Conservation (phyloP, 2,113 vertebrate genomes). For the Craseonycteris thonglongyai region DNA sequence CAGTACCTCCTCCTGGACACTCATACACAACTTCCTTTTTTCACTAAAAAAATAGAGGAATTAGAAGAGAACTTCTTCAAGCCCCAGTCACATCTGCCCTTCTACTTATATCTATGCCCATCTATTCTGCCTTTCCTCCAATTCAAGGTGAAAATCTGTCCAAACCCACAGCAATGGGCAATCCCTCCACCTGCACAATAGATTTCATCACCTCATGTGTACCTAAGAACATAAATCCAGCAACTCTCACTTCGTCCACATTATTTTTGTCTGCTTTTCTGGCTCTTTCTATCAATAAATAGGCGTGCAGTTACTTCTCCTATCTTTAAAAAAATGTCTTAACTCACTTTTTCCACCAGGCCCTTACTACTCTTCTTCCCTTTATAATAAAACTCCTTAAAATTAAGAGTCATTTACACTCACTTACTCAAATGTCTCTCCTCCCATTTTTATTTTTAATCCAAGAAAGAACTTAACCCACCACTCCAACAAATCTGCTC, state of each 20-base stretch:
- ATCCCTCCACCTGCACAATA: neutral
- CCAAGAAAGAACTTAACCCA: neutral
- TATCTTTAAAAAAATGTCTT: neutral
- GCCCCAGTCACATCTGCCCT: neutral
- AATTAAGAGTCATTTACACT: neutral
- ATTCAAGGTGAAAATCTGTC: neutral
- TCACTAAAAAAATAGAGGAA: neutral
- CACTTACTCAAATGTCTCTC: neutral
- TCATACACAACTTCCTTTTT: neutral
- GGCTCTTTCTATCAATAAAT: neutral
- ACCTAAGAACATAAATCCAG: neutral
- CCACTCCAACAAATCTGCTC: neutral
- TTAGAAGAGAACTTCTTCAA: neutral
- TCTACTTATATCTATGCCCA: neutral
- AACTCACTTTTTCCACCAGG: neutral
- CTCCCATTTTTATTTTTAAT: neutral
- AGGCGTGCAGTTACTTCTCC: neutral
- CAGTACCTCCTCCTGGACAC: too few relatives aligned
- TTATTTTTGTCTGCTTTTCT: neutral
- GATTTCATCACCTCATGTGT: too few relatives aligned
- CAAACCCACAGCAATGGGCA: neutral
- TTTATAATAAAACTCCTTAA: neutral
- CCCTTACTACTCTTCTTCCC: neutral
- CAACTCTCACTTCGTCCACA: neutral
- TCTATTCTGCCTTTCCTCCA: neutral